These are phyloP conservation scores for Gobionotothen gibberifrons DNA, from an alignment of 2,797 vertebrate species.

Conservation along the genomic window DNA sequence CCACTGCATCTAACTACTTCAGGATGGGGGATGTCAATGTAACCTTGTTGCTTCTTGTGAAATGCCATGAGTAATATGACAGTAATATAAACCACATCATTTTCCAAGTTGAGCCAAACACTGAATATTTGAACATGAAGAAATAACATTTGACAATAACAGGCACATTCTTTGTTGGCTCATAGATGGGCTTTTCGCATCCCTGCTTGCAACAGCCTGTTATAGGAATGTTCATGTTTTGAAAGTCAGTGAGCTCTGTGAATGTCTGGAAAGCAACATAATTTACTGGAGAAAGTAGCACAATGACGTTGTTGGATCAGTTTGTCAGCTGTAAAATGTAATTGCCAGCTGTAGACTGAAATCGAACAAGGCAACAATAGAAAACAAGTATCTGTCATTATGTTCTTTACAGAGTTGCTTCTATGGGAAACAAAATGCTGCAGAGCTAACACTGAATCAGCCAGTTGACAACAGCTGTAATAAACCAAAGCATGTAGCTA, in stretches of 20 bases:
- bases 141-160: not conserved
- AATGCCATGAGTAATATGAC: not conserved
- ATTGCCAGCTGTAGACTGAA: not conserved
- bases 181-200: not conserved
- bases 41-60: not conserved
- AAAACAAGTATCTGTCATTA: no score
- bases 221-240: constrained; percentile 22
- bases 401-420: no score
- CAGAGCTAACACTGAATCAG: not conserved
- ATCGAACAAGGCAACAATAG: no score
- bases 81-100: not conserved
- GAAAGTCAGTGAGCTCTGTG: constrained; percentile 12
- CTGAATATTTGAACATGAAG: no score
- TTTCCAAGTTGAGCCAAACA: constrained; percentile 9
- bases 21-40: constrained; percentile 13
- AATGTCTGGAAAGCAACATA: constrained; percentile 25
- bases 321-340: constrained; percentile 19
- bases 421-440: not conserved
- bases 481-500: not conserved
- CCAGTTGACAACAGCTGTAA: not conserved
- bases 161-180: constrained; percentile 19
- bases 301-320: not conserved
- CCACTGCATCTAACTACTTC: not conserved
- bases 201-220: constrained; percentile 21
- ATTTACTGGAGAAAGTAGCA: constrained; percentile 5